Evolutionary conservation across 2,113 vertebrate species (phyloP).

Genomic region (Perca schrenkii): DNA sequence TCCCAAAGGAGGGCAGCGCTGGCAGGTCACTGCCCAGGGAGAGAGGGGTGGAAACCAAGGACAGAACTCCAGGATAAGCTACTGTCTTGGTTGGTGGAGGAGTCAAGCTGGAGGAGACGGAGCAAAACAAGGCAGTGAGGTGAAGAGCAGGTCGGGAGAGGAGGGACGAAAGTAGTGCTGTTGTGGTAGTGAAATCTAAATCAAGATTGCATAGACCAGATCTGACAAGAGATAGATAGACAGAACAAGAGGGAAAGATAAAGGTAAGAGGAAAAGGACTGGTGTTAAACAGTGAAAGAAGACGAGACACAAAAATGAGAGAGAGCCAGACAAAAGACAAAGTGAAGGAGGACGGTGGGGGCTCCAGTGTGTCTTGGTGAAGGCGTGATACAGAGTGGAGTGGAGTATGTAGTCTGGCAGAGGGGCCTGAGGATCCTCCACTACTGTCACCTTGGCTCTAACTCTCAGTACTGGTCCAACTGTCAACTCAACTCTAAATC

Average conservation of each 20-base stretch:
- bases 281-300: slow-evolving; percentile 25
- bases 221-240: slow-evolving; percentile 34
- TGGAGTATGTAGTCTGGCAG: slow-evolving; percentile 75
- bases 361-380: slow-evolving; percentile 56
- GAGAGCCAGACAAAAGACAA: slow-evolving; percentile 56
- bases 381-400: slow-evolving; percentile 72
- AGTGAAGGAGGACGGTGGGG: slow-evolving; percentile 51
- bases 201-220: slow-evolving; percentile 41
- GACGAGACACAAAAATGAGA: slow-evolving; percentile 47
- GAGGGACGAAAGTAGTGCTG: not conserved
- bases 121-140: slow-evolving; percentile 46
- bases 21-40: slow-evolving; percentile 76
- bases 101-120: slow-evolving; percentile 49
- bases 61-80: slow-evolving; percentile 63
- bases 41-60: slow-evolving; percentile 70
- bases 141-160: not conserved
- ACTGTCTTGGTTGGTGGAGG: slow-evolving; percentile 48
- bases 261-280: slow-evolving; percentile 12
- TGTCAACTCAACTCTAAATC: slow-evolving; percentile 76
- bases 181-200: slow-evolving; percentile 35
- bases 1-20: slow-evolving; percentile 70
- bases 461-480: slow-evolving; percentile 64
- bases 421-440: slow-evolving; percentile 74
- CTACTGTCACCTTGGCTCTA: slow-evolving; percentile 76
- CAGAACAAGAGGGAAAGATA: slow-evolving; percentile 22